Evolutionary conservation across 2,888 invertebrate species (phyloP).

Genomic region (Physocephala rufipes): DNA sequence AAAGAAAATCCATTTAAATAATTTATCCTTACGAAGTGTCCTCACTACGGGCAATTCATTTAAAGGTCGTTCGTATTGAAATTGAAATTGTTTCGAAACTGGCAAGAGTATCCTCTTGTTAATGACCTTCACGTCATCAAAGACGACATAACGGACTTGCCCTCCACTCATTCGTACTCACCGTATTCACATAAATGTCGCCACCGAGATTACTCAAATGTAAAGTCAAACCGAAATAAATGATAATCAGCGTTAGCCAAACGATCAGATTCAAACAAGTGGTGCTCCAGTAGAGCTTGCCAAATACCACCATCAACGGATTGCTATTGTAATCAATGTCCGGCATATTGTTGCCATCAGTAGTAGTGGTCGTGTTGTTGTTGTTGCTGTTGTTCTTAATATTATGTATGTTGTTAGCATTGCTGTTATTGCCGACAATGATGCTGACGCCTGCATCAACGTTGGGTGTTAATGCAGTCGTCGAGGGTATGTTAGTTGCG

Average conservation of each 20-base stretch:
- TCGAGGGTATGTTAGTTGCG: neutral
- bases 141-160: neutral
- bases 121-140: neutral
- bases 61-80: neutral
- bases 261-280: constrained; percentile 75
- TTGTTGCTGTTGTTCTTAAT: constrained; percentile 58
- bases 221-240: constrained; percentile 81
- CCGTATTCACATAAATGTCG: constrained; percentile 76
- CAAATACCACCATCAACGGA: constrained; percentile 74
- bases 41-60: too few species aligned
- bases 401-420: constrained; percentile 51
- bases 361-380: constrained; percentile 61
- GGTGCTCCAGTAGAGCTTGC: constrained; percentile 72
- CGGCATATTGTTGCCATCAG: constrained; percentile 32
- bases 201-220: constrained; percentile 80
- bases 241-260: constrained; percentile 80
- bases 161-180: constrained; percentile 59
- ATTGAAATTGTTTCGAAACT: neutral
- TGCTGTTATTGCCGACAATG: constrained; percentile 12
- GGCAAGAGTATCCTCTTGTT: neutral
- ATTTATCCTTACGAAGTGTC: too few species aligned
- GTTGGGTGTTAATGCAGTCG: constrained; percentile 15
- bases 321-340: constrained; percentile 51
- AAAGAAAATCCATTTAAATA: too few species aligned
- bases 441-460: neutral